These are phyloP conservation scores for Antennarius striatus DNA, from an alignment of 2,113 vertebrate species.

Conservation along the genomic window DNA sequence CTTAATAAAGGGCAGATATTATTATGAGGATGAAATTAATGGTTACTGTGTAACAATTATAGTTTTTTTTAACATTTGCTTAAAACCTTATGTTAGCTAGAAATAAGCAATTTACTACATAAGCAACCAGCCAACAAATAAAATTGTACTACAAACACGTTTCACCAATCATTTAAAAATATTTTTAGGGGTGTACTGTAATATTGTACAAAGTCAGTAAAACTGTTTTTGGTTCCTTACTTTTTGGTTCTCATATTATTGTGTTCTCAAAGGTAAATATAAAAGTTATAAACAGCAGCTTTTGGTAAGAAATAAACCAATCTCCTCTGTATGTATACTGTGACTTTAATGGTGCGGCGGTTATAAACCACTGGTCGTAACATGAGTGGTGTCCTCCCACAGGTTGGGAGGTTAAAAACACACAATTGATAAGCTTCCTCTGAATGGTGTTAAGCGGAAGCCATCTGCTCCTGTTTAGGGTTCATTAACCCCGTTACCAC, in stretches of 20 bases:
- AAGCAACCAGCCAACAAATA: neutral
- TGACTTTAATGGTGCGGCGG: slow-evolving; percentile 55
- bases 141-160: neutral
- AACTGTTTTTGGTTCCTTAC: neutral
- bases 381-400: slow-evolving; percentile 57
- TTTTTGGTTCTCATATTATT: neutral
- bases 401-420: slow-evolving; percentile 57
- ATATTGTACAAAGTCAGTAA: too few relatives aligned
- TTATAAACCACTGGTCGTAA: slow-evolving; percentile 65
- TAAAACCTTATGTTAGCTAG: neutral
- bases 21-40: too few relatives aligned
- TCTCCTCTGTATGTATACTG: slow-evolving; percentile 44
- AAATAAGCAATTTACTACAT: neutral
- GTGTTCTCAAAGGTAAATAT: slow-evolving; percentile 37
- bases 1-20: too few relatives aligned
- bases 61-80: neutral
- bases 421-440: slow-evolving; percentile 56
- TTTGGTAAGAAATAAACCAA: slow-evolving; percentile 22
- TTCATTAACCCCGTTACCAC: slow-evolving; percentile 73
- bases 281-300: slow-evolving; percentile 29
- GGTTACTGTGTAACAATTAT: too few relatives aligned
- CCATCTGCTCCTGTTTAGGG: slow-evolving; percentile 81
- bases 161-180: neutral
- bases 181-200: neutral
- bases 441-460: slow-evolving; percentile 66